Conservation (phyloP, 2,888 invertebrate genomes). For the Rhodophaea formosa region DNA sequence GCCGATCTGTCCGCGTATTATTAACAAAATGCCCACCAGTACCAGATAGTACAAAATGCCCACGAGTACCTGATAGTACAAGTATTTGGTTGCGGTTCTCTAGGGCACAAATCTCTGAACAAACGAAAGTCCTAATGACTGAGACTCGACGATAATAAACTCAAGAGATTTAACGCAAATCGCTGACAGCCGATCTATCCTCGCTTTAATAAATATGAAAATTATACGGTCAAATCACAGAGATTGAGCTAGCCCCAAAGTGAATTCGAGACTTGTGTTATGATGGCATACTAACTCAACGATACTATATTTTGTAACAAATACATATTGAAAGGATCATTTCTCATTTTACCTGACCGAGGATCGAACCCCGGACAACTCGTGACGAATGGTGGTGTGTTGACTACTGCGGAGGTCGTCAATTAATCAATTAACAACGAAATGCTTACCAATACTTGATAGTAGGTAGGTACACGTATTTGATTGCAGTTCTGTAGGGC, state of each 20-base stretch:
- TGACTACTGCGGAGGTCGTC: no score
- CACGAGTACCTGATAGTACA: not conserved
- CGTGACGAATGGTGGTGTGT: no score
- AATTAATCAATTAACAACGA: not conserved
- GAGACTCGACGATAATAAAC: constrained; percentile 9
- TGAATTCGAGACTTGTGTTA: no score
- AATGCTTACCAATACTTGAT: not conserved
- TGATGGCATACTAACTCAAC: no score
- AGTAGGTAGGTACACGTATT: not conserved
- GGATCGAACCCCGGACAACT: no score
- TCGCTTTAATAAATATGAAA: not conserved
- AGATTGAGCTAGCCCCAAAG: no score
- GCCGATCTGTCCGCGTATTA: not conserved
- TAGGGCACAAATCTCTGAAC: constrained; percentile 3
- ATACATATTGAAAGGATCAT: no score
- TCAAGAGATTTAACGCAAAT: constrained; percentile 11
- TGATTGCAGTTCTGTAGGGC: constrained; percentile 5
- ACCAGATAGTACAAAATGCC: no score
- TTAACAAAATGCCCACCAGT: not conserved
- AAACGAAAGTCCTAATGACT: constrained; percentile 2
- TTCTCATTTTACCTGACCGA: no score
- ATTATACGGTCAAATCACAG: no score
- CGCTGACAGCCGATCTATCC: constrained; percentile 6
- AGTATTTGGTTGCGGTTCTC: no score
- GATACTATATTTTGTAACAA: no score